A percentile compares a stretch with the other conserved stretches of the same genome.
These are phyloP conservation scores for Brachymystax lenok DNA, from an alignment of 2,797 vertebrate species.

Conservation along the genomic window DNA sequence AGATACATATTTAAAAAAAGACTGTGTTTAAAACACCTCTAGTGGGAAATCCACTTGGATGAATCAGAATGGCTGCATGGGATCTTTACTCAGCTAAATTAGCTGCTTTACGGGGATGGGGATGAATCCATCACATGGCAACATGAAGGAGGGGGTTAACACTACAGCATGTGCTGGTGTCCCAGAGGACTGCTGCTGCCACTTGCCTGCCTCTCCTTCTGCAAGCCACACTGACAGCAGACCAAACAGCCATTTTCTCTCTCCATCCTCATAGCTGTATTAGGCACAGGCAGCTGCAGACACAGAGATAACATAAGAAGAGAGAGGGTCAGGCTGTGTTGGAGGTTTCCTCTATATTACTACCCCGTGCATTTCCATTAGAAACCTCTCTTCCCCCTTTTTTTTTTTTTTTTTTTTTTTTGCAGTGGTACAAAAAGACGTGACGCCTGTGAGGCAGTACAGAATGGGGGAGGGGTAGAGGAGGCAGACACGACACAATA, in stretches of 20 bases:
- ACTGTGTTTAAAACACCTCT: not conserved
- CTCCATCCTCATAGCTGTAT: constrained; percentile 43
- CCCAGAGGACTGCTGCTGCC: constrained; percentile 39
- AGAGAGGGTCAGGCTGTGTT: not conserved
- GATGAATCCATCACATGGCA: constrained; percentile 19
- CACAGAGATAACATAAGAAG: constrained; percentile 21
- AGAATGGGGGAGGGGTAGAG: constrained; percentile 71
- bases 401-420: constrained; percentile 41
- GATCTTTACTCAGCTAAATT: constrained; percentile 4
- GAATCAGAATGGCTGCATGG: not conserved
- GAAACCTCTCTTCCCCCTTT: constrained; percentile 62
- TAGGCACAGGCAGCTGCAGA: not conserved
- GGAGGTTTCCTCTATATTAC: constrained; percentile 37
- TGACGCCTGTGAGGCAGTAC: constrained; percentile 61
- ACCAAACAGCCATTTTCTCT: constrained; percentile 74
- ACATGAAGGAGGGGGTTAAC: constrained; percentile 30
- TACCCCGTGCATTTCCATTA: constrained; percentile 41
- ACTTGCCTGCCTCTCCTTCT: constrained; percentile 40
- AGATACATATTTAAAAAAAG: not conserved
- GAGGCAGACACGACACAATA: constrained; percentile 41
- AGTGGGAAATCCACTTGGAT: not conserved
- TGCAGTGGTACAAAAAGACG: constrained; percentile 53
- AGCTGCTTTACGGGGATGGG: not conserved
- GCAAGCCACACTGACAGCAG: constrained; percentile 44
- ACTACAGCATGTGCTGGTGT: constrained; percentile 24